Conservation (phyloP, 2,888 invertebrate genomes). For the Hipparchia semele region DNA sequence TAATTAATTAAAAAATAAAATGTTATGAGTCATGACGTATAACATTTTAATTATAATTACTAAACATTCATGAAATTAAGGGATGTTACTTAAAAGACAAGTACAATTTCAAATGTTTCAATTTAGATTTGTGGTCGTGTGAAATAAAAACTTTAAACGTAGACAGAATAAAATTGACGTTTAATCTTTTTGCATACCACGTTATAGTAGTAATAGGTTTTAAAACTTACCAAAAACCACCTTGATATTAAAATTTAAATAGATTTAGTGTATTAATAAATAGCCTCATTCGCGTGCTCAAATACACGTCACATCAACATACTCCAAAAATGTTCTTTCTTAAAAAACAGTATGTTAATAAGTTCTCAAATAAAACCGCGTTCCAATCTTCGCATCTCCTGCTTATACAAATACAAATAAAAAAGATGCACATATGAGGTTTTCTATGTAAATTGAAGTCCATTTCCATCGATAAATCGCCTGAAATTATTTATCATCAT, state of each 20-base stretch:
- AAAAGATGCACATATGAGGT: too few relatives aligned
- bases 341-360: too few relatives aligned
- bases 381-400: too few relatives aligned
- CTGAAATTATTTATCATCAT: slow-evolving; percentile 7
- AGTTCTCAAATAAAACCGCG: too few relatives aligned
- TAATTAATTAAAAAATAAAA: too few relatives aligned
- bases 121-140: not conserved
- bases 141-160: not conserved
- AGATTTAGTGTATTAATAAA: not conserved
- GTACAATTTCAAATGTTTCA: too few relatives aligned
- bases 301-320: too few relatives aligned
- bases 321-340: too few relatives aligned
- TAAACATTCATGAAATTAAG: not conserved
- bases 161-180: not conserved
- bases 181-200: not conserved
- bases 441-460: too few relatives aligned
- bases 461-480: too few relatives aligned
- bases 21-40: not conserved
- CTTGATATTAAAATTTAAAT: not conserved
- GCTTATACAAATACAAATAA: too few relatives aligned
- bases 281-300: too few relatives aligned
- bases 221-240: not conserved
- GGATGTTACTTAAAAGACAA: slow-evolving; percentile 24
- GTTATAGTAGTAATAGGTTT: not conserved
- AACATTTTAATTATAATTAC: not conserved